Conservation (phyloP, 2,113 vertebrate species). For the Myotis lucifugus region DNA sequence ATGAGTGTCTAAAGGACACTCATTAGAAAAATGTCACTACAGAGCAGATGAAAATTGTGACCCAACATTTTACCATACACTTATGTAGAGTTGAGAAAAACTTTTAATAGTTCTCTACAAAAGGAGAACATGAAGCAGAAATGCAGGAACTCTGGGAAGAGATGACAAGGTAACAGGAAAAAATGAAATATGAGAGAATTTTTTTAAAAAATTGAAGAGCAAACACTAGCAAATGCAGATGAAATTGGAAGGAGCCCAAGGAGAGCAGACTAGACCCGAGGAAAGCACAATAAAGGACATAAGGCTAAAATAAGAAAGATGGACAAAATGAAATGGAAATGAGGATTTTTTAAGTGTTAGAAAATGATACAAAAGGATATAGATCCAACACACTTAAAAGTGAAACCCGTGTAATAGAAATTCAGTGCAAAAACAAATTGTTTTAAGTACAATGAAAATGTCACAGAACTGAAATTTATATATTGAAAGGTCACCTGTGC, state of each 20-base stretch:
- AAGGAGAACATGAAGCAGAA: background rate
- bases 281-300: background rate
- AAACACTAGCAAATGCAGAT: background rate
- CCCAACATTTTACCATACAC: background rate
- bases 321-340: background rate
- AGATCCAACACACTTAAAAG: background rate
- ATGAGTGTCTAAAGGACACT: background rate
- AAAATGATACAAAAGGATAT: background rate
- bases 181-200: background rate
- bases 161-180: background rate
- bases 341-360: background rate
- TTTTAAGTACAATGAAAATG: background rate
- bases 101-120: background rate
- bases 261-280: background rate
- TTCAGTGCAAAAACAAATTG: background rate
- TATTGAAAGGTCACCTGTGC: background rate
- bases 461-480: background rate
- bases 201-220: background rate
- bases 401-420: background rate
- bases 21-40: background rate
- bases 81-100: background rate
- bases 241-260: background rate
- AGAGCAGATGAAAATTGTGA: slow-evolving; percentile 32
- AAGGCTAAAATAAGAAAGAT: background rate
- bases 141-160: background rate